A percentile compares a stretch with the other conserved stretches of the same genome.
These are phyloP conservation scores for Nectonema munidae DNA, from an alignment of 2,888 invertebrate species.

Conservation along the genomic window DNA sequence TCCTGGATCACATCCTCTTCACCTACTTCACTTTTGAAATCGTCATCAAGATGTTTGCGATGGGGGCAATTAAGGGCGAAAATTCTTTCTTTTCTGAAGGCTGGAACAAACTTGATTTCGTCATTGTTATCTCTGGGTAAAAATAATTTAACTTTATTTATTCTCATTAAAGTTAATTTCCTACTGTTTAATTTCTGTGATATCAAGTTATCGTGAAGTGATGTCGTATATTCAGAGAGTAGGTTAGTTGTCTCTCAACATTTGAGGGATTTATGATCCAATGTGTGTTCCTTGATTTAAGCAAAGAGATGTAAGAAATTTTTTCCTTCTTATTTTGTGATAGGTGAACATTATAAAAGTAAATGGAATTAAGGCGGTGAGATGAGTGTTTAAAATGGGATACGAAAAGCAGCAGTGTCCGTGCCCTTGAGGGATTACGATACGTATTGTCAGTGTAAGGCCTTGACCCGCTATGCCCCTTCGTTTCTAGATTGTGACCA, in stretches of 20 bases:
- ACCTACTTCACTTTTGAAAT: constrained; percentile 68
- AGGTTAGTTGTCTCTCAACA: too few species aligned
- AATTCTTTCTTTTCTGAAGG: constrained; percentile 81
- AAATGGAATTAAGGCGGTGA: too few species aligned
- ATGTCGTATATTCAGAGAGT: not conserved
- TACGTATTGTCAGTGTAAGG: too few species aligned
- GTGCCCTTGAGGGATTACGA: too few species aligned
- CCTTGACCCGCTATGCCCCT: too few species aligned
- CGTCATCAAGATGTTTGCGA: constrained; percentile 88
- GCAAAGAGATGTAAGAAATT: not conserved
- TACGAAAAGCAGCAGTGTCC: too few species aligned
- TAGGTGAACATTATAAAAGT: too few species aligned
- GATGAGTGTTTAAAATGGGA: too few species aligned
- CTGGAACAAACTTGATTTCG: constrained; percentile 90
- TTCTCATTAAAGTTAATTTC: not conserved
- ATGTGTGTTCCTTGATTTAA: not conserved
- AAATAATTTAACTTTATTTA: constrained; percentile 8
- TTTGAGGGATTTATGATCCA: not conserved
- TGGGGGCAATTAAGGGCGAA: constrained; percentile 61
- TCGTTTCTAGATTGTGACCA: too few species aligned
- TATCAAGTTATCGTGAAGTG: not conserved
- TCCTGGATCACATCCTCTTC: constrained; percentile 92
- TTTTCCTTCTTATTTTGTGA: too few species aligned
- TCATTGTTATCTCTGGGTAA: constrained; percentile 82
- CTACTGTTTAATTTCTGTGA: not conserved